Percentiles rank a stretch among this genome's conserved stretches.
Conservation (phyloP, 37 sponge, comb jelly and placozoan genomes). For the Ephydatia muelleri region DNA sequence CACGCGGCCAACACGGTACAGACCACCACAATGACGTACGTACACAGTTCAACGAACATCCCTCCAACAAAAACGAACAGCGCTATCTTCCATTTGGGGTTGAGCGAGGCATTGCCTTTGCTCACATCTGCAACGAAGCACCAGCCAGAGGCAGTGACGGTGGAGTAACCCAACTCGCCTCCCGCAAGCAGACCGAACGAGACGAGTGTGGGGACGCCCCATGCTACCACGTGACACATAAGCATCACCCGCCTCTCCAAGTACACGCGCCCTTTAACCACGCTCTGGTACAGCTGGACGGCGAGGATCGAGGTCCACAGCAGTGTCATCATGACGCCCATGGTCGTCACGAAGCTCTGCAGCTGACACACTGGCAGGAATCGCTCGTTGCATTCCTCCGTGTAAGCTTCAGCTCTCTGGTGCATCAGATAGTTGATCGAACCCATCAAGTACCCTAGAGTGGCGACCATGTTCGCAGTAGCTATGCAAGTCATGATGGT, state of each 20-base stretch:
- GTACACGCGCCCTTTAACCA: conserved; percentile 18
- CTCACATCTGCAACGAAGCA: conserved; percentile 27
- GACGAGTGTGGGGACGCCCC: conserved; percentile 35
- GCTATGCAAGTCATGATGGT: conserved; percentile 50
- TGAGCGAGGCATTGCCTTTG: not conserved
- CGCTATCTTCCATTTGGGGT: not conserved
- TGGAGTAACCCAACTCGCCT: conserved; percentile 44
- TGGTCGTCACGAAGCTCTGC: conserved; percentile 59
- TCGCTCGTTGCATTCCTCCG: not conserved
- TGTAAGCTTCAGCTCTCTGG: not conserved
- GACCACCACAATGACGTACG: no score
- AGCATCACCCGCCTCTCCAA: conserved; percentile 40
- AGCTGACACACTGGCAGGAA: conserved; percentile 41
- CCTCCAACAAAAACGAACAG: conserved; percentile 2
- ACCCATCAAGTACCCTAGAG: conserved; percentile 63
- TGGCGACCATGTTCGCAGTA: conserved; percentile 58
- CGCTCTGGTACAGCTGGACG: conserved; percentile 52
- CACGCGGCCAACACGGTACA: no score
- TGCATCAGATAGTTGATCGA: conserved; percentile 27
- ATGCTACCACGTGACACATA: conserved; percentile 25
- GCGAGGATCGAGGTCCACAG: conserved; percentile 60
- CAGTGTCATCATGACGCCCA: conserved; percentile 48
- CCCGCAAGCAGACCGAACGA: conserved; percentile 11
- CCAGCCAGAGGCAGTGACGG: conserved; percentile 43
- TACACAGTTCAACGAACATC: not conserved